Base-by-base conservation (phyloP, 2,888 invertebrate species). In the Tachina fera region DNA sequence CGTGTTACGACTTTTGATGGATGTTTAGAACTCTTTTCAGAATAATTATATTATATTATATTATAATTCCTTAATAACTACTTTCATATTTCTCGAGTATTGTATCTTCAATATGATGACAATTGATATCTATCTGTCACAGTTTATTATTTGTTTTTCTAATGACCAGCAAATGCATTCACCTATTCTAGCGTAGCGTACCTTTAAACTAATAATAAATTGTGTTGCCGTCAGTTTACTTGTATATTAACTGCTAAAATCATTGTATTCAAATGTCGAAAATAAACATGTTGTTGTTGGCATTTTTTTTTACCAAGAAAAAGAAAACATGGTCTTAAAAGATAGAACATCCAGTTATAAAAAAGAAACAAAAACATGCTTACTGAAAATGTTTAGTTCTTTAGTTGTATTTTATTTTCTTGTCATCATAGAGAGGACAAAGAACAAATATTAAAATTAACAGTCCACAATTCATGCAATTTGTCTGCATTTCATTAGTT, bases 201-300 rank as follows among this genome's bases (percentile, higher is more conserved):
- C 16, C 31, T 71, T 22, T 13, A n/a, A 31, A n/a, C 22, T 10
- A 43, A 67, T 58, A 67, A 14, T 39, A 45, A 22, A 45, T 61
- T 58, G n/a, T 68, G 75, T 70, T 58, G 31, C 60, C 16, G 61
- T 41, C 75, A 70, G n/a, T 60, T 65, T 9, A 65, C 39, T 63
- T 53, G 58, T 51, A 60, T 75, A 68, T 53, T 61, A 39, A 13
- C 65, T 81, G 53, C 22, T 81, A 61, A 70, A 65, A 61, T 45
- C 47, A 49, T 70, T 31, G 45, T 47, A 75, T 75, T 81, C 61
- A 75, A 45, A 53, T 81, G 81, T 68, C 68, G 19, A 19, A 75
- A 70, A 68, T 11, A 74, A 68, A 58, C 47, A 61, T 70, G 53
- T 56, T 75, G 53, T 47, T 45, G 16, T n/a, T 53, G 14, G 51